Conservation (phyloP, 64 coral and sea anemone genomes). For the Catalaphyllia jardinei region DNA sequence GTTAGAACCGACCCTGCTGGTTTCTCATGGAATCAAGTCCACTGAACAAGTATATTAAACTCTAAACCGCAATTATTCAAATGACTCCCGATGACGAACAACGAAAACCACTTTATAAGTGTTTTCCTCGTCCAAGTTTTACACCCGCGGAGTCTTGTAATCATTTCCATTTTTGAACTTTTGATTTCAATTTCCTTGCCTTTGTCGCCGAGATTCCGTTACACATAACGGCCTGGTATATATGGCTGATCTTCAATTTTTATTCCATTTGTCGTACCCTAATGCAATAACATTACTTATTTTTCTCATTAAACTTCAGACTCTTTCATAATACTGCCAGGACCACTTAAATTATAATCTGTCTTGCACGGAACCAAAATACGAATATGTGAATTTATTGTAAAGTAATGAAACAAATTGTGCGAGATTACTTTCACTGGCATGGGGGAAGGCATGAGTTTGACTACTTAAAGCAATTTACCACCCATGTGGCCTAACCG, state of each 20-base stretch:
- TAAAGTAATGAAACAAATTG: conserved; percentile 46
- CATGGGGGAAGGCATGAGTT: neutral
- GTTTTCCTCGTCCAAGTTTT: conserved; percentile 10
- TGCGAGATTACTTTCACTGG: conserved; percentile 11
- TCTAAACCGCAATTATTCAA: conserved; percentile 46
- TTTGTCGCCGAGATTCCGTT: conserved; percentile 12
- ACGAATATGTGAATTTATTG: conserved; percentile 24
- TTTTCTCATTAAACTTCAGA: conserved; percentile 45
- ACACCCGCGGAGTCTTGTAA: conserved; percentile 34
- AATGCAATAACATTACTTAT: conserved; percentile 22
- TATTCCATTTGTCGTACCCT: neutral
- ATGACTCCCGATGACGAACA: conserved; percentile 36
- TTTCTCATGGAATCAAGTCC: conserved; percentile 26
- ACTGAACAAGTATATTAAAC: conserved; percentile 49
- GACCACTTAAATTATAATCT: conserved; percentile 12
- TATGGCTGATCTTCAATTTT: conserved; percentile 1
- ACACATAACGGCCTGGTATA: conserved; percentile 32
- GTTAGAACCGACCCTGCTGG: conserved; percentile 26
- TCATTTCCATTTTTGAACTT: conserved; percentile 12
- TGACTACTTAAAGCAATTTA: conserved; percentile 8
- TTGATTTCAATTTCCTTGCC: conserved; percentile 29
- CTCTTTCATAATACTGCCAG: neutral
- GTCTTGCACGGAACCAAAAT: conserved; percentile 3
- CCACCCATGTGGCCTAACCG: neutral
- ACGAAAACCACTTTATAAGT: conserved; percentile 24